A percentile compares a stretch with the other conserved stretches of the same genome.
phyloP scores from a whole-genome alignment of 2,888 invertebrate species.

The Dynastes tityus region DNA sequence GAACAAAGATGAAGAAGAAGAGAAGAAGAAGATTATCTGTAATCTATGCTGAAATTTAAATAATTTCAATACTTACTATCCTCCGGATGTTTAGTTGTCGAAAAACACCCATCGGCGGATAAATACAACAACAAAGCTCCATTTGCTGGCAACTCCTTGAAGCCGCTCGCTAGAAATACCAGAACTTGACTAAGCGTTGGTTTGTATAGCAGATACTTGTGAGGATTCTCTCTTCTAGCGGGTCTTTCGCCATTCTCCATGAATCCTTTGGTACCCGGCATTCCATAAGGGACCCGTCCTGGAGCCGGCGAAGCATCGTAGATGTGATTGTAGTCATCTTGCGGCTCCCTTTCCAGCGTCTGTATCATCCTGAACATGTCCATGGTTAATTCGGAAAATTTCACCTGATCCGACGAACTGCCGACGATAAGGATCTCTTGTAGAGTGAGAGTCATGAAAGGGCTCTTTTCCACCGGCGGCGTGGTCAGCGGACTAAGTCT shows the following conservation, averaged over 20 bases:
- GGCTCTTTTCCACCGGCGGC: slow-evolving; percentile 90
- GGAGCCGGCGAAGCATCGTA: slow-evolving; percentile 82
- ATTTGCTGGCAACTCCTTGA: slow-evolving; percentile 93
- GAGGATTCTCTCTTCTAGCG: slow-evolving; percentile 89
- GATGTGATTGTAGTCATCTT: slow-evolving; percentile 84
- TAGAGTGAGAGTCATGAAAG: slow-evolving; percentile 88
- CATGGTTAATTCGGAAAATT: slow-evolving; percentile 96
- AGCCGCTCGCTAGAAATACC: slow-evolving; percentile 92
- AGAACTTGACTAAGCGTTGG: slow-evolving; percentile 95
- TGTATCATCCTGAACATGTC: slow-evolving; percentile 99
- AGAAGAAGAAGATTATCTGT: no score
- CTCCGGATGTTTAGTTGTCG: slow-evolving; percentile 88
- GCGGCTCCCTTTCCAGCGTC: slow-evolving; percentile 93
- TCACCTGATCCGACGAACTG: slow-evolving; percentile 94
- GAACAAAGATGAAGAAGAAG: no score
- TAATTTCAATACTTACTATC: slow-evolving; percentile 79
- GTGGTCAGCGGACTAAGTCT: slow-evolving; percentile 88
- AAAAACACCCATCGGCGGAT: slow-evolving; percentile 92
- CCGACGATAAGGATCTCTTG: slow-evolving; percentile 97
- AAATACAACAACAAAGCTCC: slow-evolving; percentile 94
- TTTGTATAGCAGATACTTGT: slow-evolving; percentile 96
- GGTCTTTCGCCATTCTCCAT: slow-evolving; percentile 82
- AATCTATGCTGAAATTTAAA: no score
- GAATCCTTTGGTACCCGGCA: slow-evolving; percentile 68
- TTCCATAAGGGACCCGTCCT: slow-evolving; percentile 75